A percentile compares a stretch with the other conserved stretches of the same genome.
Evolutionary conservation across 2,888 invertebrate genomes (phyloP).

Genomic region (Ochropleura plecta): DNA sequence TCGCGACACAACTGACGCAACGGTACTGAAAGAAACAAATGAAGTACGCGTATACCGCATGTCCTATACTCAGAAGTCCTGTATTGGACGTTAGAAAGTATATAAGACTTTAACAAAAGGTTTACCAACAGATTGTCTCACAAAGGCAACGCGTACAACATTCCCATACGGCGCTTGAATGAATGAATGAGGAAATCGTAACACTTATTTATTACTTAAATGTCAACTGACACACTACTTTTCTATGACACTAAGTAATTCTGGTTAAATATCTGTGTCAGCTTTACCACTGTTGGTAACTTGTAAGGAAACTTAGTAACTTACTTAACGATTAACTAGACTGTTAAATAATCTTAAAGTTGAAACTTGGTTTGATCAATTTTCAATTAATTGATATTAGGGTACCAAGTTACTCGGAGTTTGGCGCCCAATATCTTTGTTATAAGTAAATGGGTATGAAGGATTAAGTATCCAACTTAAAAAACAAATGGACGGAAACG

Average conservation of each 20-base stretch:
- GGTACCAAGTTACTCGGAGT: not conserved
- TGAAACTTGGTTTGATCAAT: not conserved
- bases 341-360: not conserved
- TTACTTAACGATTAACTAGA: not conserved
- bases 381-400: not conserved
- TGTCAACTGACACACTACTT: not conserved
- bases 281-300: not conserved
- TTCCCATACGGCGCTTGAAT: slow-evolving; percentile 10
- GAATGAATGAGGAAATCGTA: slow-evolving; percentile 4
- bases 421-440: not conserved
- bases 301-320: not conserved
- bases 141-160: slow-evolving; percentile 1
- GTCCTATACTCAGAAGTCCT: not conserved
- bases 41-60: not conserved
- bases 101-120: not conserved
- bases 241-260: not conserved
- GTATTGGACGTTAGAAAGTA: not conserved
- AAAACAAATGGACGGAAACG: not conserved
- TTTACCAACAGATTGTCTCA: not conserved
- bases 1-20: not conserved
- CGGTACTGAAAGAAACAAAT: not conserved
- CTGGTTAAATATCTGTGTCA: not conserved
- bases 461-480: not conserved
- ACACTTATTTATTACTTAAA: slow-evolving; percentile 14
- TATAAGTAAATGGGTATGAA: not conserved